phyloP scores from a whole-genome alignment of 2,797 vertebrate genomes.

The Microhierax caerulescens region DNA sequence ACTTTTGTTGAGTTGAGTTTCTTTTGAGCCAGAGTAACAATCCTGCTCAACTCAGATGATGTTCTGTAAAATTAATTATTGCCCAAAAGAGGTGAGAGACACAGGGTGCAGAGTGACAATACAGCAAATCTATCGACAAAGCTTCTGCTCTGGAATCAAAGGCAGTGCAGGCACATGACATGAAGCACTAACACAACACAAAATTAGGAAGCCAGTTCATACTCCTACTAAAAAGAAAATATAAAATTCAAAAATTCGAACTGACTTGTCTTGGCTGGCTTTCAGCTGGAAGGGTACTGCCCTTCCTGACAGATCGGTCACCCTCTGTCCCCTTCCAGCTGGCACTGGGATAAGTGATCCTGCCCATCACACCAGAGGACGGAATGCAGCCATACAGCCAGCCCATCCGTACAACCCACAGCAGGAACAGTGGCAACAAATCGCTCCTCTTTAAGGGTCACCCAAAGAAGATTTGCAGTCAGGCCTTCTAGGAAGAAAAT shows the following conservation, averaged over 20 bases:
- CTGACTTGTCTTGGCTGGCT: neutral
- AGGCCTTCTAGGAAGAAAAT: neutral
- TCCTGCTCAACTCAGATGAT: neutral
- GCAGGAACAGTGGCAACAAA: fast-evolving
- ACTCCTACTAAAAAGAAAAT: neutral
- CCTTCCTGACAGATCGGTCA: neutral
- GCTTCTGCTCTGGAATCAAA: neutral
- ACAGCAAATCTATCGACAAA: neutral
- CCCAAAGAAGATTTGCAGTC: neutral
- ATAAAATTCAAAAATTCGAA: neutral
- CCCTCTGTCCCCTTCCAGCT: neutral
- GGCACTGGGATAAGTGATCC: neutral
- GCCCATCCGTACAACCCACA: fast-evolving
- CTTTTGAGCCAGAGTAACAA: neutral
- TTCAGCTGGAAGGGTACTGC: neutral
- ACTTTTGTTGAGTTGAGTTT: neutral
- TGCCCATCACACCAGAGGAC: neutral
- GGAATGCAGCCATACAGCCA: fast-evolving
- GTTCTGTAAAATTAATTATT: neutral
- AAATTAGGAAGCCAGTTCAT: neutral
- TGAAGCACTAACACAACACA: fast-evolving
- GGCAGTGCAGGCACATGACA: neutral
- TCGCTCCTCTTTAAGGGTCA: fast-evolving
- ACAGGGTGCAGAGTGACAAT: neutral
- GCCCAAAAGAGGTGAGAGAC: neutral